A percentile compares a stretch with the other conserved stretches of the same genome.
phyloP scores from a whole-genome alignment of 2,113 vertebrate species.

The Pygoscelis antarcticus region DNA sequence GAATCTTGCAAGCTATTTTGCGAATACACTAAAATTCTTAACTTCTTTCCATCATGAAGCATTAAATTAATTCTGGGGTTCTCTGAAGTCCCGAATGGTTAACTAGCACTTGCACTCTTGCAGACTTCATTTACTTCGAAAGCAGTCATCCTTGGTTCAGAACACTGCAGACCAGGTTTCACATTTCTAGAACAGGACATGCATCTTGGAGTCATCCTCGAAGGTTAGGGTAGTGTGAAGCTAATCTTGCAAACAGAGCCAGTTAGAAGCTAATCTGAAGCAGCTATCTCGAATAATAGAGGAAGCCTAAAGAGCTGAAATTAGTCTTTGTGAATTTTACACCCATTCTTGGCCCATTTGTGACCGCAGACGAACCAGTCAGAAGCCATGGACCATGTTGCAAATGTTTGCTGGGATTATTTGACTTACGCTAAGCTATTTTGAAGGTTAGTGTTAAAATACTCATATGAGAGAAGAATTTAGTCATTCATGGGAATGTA shows the following conservation, averaged over 20 bases:
- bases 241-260: neutral
- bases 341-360: neutral
- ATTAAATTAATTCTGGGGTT: neutral
- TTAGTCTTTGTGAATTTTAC: neutral
- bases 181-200: neutral
- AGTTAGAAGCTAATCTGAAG: neutral
- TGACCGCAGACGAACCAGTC: neutral
- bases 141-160: neutral
- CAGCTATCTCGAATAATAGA: neutral
- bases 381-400: neutral
- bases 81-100: neutral
- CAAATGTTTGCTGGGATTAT: neutral
- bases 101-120: rapidly evolving
- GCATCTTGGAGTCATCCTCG: neutral
- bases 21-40: neutral
- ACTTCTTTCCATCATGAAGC: neutral
- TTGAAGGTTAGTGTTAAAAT: neutral
- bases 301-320: neutral
- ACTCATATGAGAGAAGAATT: neutral
- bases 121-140: rapidly evolving
- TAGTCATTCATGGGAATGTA: neutral
- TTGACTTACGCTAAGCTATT: neutral
- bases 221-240: neutral
- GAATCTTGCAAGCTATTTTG: neutral
- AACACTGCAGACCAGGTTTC: neutral